Evolutionary conservation across 2,113 vertebrate species (phyloP), one percentile per base, ranked within the genome.

Genomic region (Odocoileus hemionus): DNA sequence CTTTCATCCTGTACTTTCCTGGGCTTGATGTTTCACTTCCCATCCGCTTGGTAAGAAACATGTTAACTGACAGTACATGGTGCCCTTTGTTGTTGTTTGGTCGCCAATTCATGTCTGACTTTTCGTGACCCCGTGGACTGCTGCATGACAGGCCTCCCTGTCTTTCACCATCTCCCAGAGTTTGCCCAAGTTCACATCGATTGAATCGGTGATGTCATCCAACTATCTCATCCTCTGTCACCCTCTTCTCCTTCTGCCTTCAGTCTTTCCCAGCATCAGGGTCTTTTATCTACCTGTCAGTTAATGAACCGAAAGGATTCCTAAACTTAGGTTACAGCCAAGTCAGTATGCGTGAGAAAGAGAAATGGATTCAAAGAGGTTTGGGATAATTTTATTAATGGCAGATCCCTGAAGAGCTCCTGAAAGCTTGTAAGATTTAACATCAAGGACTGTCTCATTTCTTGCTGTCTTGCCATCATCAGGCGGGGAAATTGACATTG

Each of bases 401-500:
- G 86, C 85, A 88, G 70, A 91, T 19, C 85, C 36, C 30, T 85
- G 54, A 86, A 74, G 84, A 80, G 12, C 33, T 80, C 67, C 80
- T 47, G 16, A 58, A 58, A 82, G 76, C 54, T 47, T 52, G 9
- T 90, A 45, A 90, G 58, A 83, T 12, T 94, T 85, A 92, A 76
- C 92, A 78, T 50, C 60, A 5, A 19, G 26, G 13, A 60, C 87
- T 50, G 30, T 78, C 87, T 74, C 12, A 10, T 96, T 95, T 86
- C 85, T 90, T 60, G 52, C 76, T 19, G 2, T 80, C 3, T 67
- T 82, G 39, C 60, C 64, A 84, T 85, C 39, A 30, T 85, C 61
- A 55, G n/a, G 58, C 76, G 52, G 87, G 36, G 79, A 86, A 87
- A 85, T 67, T 57, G 90, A 93, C 94, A 16, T 86, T 95, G 94